A percentile compares a stretch with the other conserved stretches of the same genome.
These are phyloP conservation scores for Caenorhabditis sp. DNA, from an alignment of 2,888 invertebrate species.

Conservation along the genomic window DNA sequence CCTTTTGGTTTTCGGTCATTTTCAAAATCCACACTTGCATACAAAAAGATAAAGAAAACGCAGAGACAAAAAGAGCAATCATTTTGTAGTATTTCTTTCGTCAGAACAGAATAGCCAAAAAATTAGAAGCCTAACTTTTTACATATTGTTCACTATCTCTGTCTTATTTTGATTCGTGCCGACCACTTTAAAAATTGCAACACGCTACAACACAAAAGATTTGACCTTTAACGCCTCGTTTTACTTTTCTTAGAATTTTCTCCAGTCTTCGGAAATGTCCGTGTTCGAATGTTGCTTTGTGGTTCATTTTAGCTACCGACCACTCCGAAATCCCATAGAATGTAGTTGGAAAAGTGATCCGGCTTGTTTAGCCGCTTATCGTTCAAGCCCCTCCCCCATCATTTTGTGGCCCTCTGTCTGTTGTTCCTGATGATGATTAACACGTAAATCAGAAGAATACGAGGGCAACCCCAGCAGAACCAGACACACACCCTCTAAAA, in stretches of 20 bases:
- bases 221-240: too few relatives aligned
- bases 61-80: slow-evolving; percentile 11
- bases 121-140: not conserved
- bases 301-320: too few relatives aligned
- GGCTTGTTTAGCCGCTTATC: too few relatives aligned
- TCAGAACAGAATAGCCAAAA: slow-evolving; percentile 16
- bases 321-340: slow-evolving; percentile 6
- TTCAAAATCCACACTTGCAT: slow-evolving; percentile 20
- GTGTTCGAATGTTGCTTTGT: too few relatives aligned
- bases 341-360: slow-evolving; percentile 21
- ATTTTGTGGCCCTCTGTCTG: slow-evolving; percentile 22
- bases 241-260: too few relatives aligned
- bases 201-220: too few relatives aligned
- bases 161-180: not conserved
- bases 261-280: too few relatives aligned
- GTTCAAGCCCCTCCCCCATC: slow-evolving; percentile 17
- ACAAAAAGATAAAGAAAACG: slow-evolving; percentile 4
- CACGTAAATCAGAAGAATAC: slow-evolving; percentile 23
- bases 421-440: slow-evolving; percentile 14
- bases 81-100: slow-evolving; percentile 37
- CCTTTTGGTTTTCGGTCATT: slow-evolving; percentile 17
- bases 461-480: slow-evolving; percentile 38
- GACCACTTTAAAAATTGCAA: too few relatives aligned
- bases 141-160: slow-evolving; percentile 1
- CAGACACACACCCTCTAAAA: slow-evolving; percentile 43